Conservation (phyloP, 2,888 invertebrate species). For the Netelia fuscicornis region DNA sequence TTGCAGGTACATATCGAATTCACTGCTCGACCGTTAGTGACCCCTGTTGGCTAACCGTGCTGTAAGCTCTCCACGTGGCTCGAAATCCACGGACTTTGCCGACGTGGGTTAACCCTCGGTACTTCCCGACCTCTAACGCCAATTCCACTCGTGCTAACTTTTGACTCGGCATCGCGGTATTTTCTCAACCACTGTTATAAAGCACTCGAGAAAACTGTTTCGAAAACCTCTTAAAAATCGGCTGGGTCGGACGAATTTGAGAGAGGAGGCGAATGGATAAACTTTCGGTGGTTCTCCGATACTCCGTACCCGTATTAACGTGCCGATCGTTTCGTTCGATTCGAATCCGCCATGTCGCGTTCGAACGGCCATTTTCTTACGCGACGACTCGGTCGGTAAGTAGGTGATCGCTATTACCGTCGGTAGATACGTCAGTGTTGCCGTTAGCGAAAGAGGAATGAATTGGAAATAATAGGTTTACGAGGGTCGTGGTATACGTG, state of each 20-base stretch:
- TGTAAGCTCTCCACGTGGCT: background rate
- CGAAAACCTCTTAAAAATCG: background rate
- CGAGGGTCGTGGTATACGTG: background rate
- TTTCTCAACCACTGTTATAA: background rate
- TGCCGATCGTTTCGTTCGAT: no score
- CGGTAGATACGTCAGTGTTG: background rate
- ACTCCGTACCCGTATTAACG: no score
- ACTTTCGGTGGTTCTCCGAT: background rate
- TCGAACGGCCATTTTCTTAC: no score
- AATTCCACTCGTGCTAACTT: conserved; percentile 25
- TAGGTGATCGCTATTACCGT: background rate
- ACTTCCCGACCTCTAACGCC: conserved; percentile 16
- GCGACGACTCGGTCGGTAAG: background rate
- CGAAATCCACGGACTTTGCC: background rate
- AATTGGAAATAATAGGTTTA: conserved; percentile 47
- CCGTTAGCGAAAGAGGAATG: background rate
- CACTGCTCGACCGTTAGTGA: background rate
- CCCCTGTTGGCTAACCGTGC: background rate
- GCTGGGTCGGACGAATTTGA: background rate
- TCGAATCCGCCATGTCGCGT: no score
- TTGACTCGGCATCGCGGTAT: background rate
- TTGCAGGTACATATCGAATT: conserved; percentile 43
- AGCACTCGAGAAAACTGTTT: conserved; percentile 29
- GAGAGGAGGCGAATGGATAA: background rate
- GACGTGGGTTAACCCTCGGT: conserved; percentile 1